phyloP scores from a whole-genome alignment of 2,797 vertebrate species.

The Coluber constrictor region DNA sequence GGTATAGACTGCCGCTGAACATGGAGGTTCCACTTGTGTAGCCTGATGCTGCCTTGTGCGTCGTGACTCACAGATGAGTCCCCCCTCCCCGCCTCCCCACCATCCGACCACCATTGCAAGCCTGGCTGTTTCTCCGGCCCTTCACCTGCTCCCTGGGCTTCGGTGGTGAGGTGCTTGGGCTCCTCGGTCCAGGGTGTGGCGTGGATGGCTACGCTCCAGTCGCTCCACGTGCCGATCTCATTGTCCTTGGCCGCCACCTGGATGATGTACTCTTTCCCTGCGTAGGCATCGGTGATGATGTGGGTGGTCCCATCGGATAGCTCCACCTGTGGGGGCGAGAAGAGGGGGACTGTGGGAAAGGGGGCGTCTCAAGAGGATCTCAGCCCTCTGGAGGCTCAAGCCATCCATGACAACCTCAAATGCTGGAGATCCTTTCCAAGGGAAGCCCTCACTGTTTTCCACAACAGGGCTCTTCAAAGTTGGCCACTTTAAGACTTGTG shows the following conservation, averaged over 20 bases:
- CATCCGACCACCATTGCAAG: neutral
- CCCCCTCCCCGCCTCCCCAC: neutral
- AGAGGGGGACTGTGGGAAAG: neutral
- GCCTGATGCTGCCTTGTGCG: neutral
- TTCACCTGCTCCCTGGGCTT: constrained; percentile 79
- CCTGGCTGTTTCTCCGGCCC: neutral
- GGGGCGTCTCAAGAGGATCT: neutral
- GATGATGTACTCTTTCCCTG: constrained; percentile 97
- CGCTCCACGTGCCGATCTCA: constrained; percentile 96
- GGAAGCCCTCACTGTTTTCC: neutral
- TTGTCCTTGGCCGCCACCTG: constrained; percentile 97
- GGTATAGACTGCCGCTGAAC: neutral
- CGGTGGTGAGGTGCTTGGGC: constrained; percentile 84
- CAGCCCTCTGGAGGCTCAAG: neutral
- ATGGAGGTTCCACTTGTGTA: neutral
- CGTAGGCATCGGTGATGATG: constrained; percentile 91
- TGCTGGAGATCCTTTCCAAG: neutral
- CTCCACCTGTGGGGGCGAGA: constrained; percentile 79
- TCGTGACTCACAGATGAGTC: neutral
- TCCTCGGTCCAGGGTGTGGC: constrained; percentile 96
- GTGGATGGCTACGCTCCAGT: constrained; percentile 94
- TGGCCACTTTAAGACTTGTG: neutral
- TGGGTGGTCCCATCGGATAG: constrained; percentile 89
- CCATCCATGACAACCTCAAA: neutral
- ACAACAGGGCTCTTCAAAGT: neutral